Evolutionary conservation across 2,888 invertebrate species (phyloP), one percentile per base, ranked within the genome.

Genomic region (Troides helena): DNA sequence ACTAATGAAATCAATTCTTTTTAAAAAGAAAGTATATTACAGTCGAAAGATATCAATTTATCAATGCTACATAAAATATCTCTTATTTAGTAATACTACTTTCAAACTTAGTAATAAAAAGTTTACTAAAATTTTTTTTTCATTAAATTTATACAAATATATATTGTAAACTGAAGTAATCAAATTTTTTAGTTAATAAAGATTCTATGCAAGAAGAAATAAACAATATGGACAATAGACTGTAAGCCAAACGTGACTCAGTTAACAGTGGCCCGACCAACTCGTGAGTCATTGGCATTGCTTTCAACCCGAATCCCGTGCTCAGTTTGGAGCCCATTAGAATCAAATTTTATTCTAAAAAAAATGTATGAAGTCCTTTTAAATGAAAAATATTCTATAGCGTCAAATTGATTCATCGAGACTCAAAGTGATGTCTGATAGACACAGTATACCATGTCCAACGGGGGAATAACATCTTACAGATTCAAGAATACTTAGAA

Each of bases 211-310:
- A 50, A 17, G 18, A 18, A 50, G 50, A 50, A 50, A 50, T 50
- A 50, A 50, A 50, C 50, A 50, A 50, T 50, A 50, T 17, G 17
- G 50, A 50, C 50, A 50, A 39, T 39, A 50, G 53, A 67, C 62
- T 21, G 61, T 43, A 62, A 50, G 21, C 56, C 21, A 39, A 53
- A 62, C 4, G 62, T 69, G 69, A 69, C 56, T 69, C 65, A 69
- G 65, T 53, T 60, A 30, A 53, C n/a, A 62, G 62, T 36, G 57
- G 62, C 30, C 65, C 58, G 43, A 57, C 30, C 65, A 17, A 61
- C 25, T 67, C 56, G 62, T 69, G 69, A 69, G 65, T 69, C 69
- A 69, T 62, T 65, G 62, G 62, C 68, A 21, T 68, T 36, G 61
- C 17, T 43, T 25, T 39, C 62, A 65, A 57, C 46, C 58, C 62